Percentiles rank a stretch among this genome's conserved stretches.
Conservation (phyloP, 2,888 invertebrate species). For the Alviniconcha strummeri region DNA sequence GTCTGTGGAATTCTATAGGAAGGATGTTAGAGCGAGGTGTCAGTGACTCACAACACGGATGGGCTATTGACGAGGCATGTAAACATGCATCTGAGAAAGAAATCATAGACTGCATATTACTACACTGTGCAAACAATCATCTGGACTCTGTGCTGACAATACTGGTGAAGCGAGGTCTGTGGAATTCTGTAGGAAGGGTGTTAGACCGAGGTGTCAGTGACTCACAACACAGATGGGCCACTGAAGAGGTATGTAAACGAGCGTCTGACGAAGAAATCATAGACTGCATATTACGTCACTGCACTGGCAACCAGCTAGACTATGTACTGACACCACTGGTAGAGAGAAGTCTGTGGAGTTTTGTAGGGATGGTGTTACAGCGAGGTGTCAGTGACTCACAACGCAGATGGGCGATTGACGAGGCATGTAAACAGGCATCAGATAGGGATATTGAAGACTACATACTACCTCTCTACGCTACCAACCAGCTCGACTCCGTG, state of each 20-base stretch:
- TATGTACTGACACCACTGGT: too few relatives aligned
- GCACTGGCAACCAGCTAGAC: not conserved
- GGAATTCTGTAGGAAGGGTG: not conserved
- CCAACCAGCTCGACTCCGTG: too few relatives aligned
- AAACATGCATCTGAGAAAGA: not conserved
- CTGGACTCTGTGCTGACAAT: not conserved
- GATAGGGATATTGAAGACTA: too few relatives aligned
- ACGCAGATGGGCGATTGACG: too few relatives aligned
- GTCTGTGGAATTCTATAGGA: not conserved
- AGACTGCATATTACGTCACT: not conserved
- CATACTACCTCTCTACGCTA: too few relatives aligned
- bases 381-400: too few relatives aligned
- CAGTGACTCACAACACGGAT: not conserved
- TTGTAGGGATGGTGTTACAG: too few relatives aligned
- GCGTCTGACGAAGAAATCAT: not conserved
- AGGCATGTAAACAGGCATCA: too few relatives aligned
- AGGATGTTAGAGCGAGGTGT: conserved; percentile 1
- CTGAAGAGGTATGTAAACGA: not conserved
- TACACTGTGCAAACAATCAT: not conserved
- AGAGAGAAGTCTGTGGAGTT: too few relatives aligned
- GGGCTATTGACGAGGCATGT: conserved; percentile 1
- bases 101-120: not conserved
- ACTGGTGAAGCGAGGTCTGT: not conserved
- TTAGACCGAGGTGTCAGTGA: not conserved
- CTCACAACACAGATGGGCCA: not conserved